phyloP scores from a whole-genome alignment of 35 echinoderm and acorn worm species.

The Lytechinus pictus region DNA sequence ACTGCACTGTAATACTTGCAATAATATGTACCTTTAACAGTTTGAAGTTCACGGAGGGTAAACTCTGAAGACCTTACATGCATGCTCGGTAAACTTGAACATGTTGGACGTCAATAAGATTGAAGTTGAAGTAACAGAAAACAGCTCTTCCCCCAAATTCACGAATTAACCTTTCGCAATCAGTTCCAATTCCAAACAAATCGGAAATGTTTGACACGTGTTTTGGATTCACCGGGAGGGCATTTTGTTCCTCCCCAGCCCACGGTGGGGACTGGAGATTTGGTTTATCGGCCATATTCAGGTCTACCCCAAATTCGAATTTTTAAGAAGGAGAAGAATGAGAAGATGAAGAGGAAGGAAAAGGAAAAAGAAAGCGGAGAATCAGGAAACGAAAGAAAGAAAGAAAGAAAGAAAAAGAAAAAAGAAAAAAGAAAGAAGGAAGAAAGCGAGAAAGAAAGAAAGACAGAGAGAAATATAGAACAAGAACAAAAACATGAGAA shows the following conservation, averaged over 20 bases:
- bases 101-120: background rate
- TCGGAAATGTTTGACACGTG: constrained; percentile 17
- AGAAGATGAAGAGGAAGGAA: background rate
- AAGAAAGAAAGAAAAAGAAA: no score
- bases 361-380: background rate
- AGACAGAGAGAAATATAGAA: no score
- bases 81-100: background rate
- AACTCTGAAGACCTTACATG: background rate
- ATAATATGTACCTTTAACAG: background rate
- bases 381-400: background rate
- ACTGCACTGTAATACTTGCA: background rate
- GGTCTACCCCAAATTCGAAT: background rate
- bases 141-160: background rate
- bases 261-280: background rate
- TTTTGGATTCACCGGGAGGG: background rate
- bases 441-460: no score
- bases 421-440: no score
- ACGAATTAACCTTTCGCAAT: constrained; percentile 19
- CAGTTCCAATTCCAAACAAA: constrained; percentile 11
- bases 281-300: background rate
- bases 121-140: constrained; percentile 1
- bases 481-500: no score
- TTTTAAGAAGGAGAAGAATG: background rate
- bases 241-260: background rate
- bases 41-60: background rate